A percentile compares a stretch with the other conserved stretches of the same genome.
Evolutionary conservation across 2,113 vertebrate species (phyloP).

Genomic region (Bucco capensis): DNA sequence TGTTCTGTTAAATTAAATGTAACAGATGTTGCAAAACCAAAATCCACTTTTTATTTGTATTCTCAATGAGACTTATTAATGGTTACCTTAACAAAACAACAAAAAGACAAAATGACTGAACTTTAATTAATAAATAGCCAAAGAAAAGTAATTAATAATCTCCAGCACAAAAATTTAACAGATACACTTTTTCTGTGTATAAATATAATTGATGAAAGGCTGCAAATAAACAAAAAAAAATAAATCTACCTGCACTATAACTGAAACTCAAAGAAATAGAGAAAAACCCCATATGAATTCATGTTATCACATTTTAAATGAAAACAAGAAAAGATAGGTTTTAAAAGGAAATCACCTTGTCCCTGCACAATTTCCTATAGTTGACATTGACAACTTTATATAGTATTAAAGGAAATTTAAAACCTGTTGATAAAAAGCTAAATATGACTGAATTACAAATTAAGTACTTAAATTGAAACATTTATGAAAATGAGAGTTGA

Average conservation of each 20-base stretch:
- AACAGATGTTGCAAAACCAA: not conserved
- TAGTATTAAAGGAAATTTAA: not conserved
- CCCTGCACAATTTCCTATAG: not conserved
- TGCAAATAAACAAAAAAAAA: fast-evolving
- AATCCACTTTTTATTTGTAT: not conserved
- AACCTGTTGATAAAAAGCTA: not conserved
- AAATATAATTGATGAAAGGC: not conserved
- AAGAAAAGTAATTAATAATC: not conserved
- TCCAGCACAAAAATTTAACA: not conserved
- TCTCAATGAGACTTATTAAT: not conserved
- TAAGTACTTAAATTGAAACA: not conserved
- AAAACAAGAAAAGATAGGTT: not conserved
- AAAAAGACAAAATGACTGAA: not conserved
- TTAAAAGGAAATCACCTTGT: not conserved
- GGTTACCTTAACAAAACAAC: not conserved
- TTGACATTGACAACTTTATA: not conserved
- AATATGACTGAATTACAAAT: not conserved
- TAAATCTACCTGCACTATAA: not conserved
- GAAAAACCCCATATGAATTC: not conserved
- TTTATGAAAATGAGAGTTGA: not conserved
- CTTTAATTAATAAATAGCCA: not conserved
- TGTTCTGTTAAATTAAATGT: not conserved
- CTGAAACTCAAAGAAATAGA: not conserved
- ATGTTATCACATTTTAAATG: not conserved
- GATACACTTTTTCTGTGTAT: not conserved